Evolutionary conservation across 1,140 invertebrate species (phyloP).

Genomic region (Hyles vespertilio): DNA sequence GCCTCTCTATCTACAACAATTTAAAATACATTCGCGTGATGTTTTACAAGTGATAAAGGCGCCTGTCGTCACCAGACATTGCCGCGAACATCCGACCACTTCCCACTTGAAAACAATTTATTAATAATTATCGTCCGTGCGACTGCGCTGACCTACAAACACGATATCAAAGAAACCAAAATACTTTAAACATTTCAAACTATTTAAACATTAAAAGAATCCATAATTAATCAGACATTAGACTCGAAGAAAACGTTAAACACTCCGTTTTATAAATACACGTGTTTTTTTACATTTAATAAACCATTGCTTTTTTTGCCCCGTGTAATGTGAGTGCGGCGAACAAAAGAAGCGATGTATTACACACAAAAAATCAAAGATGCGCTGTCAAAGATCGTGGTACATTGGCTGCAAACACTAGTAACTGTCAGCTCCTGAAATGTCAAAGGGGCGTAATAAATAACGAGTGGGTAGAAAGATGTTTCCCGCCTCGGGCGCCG

Average conservation of each 20-base stretch:
- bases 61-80: no score
- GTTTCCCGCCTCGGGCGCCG: conserved; percentile 41
- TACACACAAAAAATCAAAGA: neutral
- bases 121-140: neutral
- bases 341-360: conserved; percentile 43
- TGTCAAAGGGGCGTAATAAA: conserved; percentile 56
- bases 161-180: conserved; percentile 5
- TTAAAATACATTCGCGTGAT: no score
- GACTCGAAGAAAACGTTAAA: conserved; percentile 19
- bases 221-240: conserved; percentile 9
- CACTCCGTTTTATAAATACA: conserved; percentile 24
- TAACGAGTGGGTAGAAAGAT: conserved; percentile 51
- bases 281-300: conserved; percentile 35
- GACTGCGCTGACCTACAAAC: conserved; percentile 6
- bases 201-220: conserved; percentile 8
- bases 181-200: conserved; percentile 5
- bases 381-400: conserved; percentile 12
- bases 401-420: conserved; percentile 58
- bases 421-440: conserved; percentile 54
- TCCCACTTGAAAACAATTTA: no score
- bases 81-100: no score
- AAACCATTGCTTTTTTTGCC: conserved; percentile 52
- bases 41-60: no score
- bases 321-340: conserved; percentile 22
- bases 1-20: no score